Evolutionary conservation across 1,140 invertebrate species (phyloP).

Genomic region (Vanessa atalanta): DNA sequence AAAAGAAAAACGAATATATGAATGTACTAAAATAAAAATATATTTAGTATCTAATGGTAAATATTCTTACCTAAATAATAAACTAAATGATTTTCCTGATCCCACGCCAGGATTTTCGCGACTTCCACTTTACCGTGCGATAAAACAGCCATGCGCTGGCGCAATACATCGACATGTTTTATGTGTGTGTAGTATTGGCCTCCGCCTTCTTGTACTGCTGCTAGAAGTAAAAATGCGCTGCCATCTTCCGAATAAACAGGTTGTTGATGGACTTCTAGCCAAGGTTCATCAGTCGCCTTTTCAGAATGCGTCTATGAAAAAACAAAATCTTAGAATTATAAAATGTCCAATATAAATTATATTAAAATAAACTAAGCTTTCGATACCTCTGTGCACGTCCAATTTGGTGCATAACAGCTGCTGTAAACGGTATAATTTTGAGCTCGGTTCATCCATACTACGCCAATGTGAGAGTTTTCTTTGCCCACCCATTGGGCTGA

Average conservation of each 20-base stretch:
- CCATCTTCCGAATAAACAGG: slow-evolving; percentile 92
- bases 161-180: slow-evolving; percentile 90
- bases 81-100: slow-evolving; percentile 90
- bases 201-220: slow-evolving; percentile 90
- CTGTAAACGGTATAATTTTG: slow-evolving; percentile 93
- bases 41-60: slow-evolving; percentile 11
- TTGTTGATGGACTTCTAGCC: slow-evolving; percentile 91
- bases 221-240: slow-evolving; percentile 90
- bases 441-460: slow-evolving; percentile 94
- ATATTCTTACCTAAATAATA: slow-evolving; percentile 86
- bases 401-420: slow-evolving; percentile 88
- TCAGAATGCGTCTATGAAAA: slow-evolving; percentile 87
- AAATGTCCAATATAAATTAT: not conserved
- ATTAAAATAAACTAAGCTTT: slow-evolving; percentile 12
- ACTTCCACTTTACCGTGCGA: slow-evolving; percentile 95
- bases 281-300: slow-evolving; percentile 89
- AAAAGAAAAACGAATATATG: slow-evolving; percentile 47
- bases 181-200: slow-evolving; percentile 93
- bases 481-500: slow-evolving; percentile 93
- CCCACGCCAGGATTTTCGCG: slow-evolving; percentile 90
- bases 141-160: slow-evolving; percentile 91
- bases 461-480: slow-evolving; percentile 87
- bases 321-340: not conserved
- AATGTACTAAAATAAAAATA: slow-evolving; percentile 17
- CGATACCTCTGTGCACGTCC: slow-evolving; percentile 90